Base-by-base conservation (phyloP, 1,140 invertebrate species). In the Leptinotarsa undecemlineata region DNA sequence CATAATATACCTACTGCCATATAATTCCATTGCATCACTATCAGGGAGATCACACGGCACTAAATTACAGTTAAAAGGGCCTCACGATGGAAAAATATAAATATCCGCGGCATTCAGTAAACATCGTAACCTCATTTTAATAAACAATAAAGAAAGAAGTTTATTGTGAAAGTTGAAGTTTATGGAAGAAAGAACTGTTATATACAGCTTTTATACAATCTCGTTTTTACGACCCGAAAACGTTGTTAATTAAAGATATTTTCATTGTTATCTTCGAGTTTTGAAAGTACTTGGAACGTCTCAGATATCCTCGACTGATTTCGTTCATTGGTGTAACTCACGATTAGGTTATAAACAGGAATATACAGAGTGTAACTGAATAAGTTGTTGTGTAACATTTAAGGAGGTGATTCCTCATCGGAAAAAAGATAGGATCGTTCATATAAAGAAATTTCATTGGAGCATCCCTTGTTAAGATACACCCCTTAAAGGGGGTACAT, bases 121-220 rank as follows among this genome's bases (percentile, higher is more conserved):
- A 80, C 74, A 78, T 80, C 81, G 74, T 80, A 78, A 77, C 79
- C 81, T 78, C 80, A 81, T 82, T 82, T 82, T 81, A 82, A 82
- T 82, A 81, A 82, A 82, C 81, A 81, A 82, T 82, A 82, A 82
- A 82, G 79, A 81, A 81, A 73, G 71, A 79, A 80, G 80, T 82
- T 82, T 82, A 82, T 72, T 72, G 81, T 82, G 75, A 76, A 81
- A 77, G 79, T 76, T 78, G 79, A 81, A 78, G 80, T 81, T 78
- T 79, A 74, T 71, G 70, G 68, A 66, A 64, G 66, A 60, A 71
- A 73, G 61, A 69, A 69, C 63, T 72, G 72, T 76, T 71, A 72
- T 71, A 76, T 72, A 72, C 64, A 66, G 66, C 70, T 72, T 76
- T 72, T 60, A 76, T 76, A 47, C 63, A 66, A 71, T 76, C 74